phyloP scores from a whole-genome alignment of 2,113 vertebrate genomes.

The Charadrius vociferus region DNA sequence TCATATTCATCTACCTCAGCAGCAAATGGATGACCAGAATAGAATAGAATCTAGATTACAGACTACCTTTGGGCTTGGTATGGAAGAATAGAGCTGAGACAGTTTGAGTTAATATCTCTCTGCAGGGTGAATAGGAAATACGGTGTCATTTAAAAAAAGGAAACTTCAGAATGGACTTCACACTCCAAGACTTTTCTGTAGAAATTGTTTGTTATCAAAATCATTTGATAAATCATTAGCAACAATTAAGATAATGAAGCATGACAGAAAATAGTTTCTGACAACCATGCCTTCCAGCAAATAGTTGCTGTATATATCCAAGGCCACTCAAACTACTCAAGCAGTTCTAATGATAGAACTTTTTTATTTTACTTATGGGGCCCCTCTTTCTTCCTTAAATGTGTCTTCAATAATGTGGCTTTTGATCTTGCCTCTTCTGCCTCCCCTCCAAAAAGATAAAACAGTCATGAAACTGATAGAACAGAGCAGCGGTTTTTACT shows the following conservation, averaged over 20 bases:
- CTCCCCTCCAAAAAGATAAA: not conserved
- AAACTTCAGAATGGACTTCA: not conserved
- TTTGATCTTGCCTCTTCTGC: not conserved
- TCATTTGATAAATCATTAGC: too few relatives aligned
- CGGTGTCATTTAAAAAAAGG: not conserved
- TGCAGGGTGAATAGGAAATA: not conserved
- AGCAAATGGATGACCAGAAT: not conserved
- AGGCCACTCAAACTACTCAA: not conserved
- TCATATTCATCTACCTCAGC: not conserved
- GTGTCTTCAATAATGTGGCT: not conserved
- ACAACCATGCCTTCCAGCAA: too few relatives aligned
- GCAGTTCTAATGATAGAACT: not conserved
- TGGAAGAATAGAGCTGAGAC: not conserved
- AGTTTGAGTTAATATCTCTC: not conserved
- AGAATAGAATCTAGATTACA: not conserved
- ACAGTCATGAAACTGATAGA: not conserved
- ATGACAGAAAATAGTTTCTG: too few relatives aligned
- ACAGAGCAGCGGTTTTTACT: not conserved
- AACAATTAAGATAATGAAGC: too few relatives aligned
- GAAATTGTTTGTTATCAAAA: too few relatives aligned
- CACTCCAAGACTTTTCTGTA: not conserved
- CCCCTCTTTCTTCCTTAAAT: not conserved
- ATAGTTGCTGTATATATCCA: not conserved
- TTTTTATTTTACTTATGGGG: not conserved
- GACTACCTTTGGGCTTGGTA: not conserved